phyloP scores from a whole-genome alignment of 2,797 vertebrate genomes.

The Enteromius afrohamiltoni region DNA sequence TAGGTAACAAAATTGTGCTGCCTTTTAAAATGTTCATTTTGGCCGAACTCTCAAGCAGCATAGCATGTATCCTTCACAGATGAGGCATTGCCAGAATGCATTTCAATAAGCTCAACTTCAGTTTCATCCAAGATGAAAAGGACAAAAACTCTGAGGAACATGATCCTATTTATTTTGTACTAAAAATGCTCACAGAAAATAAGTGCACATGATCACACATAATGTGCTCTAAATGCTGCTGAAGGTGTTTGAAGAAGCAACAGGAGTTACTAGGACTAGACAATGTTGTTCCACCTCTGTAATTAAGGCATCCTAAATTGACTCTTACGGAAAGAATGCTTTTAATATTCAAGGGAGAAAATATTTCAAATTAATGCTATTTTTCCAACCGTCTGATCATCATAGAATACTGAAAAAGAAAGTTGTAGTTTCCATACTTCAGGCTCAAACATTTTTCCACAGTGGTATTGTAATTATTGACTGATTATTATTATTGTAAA shows the following conservation, averaged over 20 bases:
- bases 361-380: not conserved
- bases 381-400: not conserved
- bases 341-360: not conserved
- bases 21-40: not conserved
- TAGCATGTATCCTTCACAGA: not conserved
- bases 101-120: conserved; percentile 1
- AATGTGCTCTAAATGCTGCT: not conserved
- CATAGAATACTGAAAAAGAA: not conserved
- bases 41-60: not conserved
- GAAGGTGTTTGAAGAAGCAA: too few relatives aligned
- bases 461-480: not conserved
- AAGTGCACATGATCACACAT: not conserved
- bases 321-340: too few relatives aligned
- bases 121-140: not conserved
- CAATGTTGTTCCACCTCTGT: too few relatives aligned
- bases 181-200: not conserved
- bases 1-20: not conserved
- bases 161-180: not conserved
- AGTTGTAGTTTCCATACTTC: not conserved
- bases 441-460: not conserved
- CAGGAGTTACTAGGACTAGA: too few relatives aligned
- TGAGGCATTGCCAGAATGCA: conserved; percentile 2
- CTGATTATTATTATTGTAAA: too few relatives aligned
- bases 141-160: not conserved
- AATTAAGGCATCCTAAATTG: too few relatives aligned